These are phyloP conservation scores for Ceratina australensis DNA, from an alignment of 1,140 invertebrate genomes.

Conservation along the genomic window DNA sequence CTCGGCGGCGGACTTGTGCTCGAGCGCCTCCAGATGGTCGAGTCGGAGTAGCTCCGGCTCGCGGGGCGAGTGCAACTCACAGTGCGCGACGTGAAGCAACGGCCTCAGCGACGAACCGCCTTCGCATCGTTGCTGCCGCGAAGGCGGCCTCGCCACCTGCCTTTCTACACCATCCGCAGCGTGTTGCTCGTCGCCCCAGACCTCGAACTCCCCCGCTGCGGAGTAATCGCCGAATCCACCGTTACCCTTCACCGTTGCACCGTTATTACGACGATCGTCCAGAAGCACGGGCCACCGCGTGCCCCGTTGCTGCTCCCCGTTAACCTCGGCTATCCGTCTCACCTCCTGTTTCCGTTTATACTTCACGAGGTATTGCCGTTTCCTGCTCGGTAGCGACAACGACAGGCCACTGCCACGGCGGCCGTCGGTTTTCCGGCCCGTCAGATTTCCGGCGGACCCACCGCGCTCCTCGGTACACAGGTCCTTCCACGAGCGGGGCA, in stretches of 20 bases:
- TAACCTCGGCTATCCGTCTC: conserved; percentile 12
- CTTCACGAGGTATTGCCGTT: conserved; percentile 53
- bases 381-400: conserved; percentile 51
- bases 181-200: conserved; percentile 76
- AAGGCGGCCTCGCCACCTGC: conserved; percentile 70
- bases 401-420: conserved; percentile 52
- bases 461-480: conserved; percentile 39
- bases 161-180: conserved; percentile 75
- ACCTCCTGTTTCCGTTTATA: conserved; percentile 55
- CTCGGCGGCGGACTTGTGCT: conserved; percentile 69
- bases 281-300: conserved; percentile 51
- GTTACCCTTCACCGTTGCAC: conserved; percentile 78
- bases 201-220: conserved; percentile 78
- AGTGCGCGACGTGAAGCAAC: conserved; percentile 77
- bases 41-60: conserved; percentile 76
- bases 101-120: conserved; percentile 76
- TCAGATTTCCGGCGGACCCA: conserved; percentile 61
- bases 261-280: conserved; percentile 68
- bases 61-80: conserved; percentile 77
- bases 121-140: conserved; percentile 75
- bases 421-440: conserved; percentile 54
- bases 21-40: conserved; percentile 75
- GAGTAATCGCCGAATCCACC: conserved; percentile 78
- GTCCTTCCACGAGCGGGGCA: conserved; percentile 22
- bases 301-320: conserved; percentile 46